phyloP scores from a whole-genome alignment of 92 coral and sea anemone species.

The Parazoanthus darwini region DNA sequence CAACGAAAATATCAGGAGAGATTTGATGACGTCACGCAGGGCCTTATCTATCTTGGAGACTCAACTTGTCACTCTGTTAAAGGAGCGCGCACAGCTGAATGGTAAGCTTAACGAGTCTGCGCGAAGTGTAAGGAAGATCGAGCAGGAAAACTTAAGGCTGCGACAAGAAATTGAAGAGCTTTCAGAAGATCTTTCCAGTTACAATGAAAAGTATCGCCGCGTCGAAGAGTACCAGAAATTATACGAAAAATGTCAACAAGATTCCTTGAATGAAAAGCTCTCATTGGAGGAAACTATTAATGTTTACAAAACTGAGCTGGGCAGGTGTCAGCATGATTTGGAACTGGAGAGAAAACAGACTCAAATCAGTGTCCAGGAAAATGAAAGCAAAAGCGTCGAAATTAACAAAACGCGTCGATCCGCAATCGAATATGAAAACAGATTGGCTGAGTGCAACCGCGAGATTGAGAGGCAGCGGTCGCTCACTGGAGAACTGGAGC shows the following conservation, averaged over 20 bases:
- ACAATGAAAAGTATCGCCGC: background rate
- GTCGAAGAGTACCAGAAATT: constrained; percentile 25
- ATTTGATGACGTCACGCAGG: constrained; percentile 33
- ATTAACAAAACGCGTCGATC: background rate
- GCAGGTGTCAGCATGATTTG: constrained; percentile 21
- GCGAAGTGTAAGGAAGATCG: constrained; percentile 1
- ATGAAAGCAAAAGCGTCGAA: constrained; percentile 10
- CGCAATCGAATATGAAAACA: background rate
- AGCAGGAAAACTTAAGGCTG: constrained; percentile 3
- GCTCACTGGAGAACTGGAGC: constrained; percentile 26
- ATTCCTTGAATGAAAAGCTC: constrained; percentile 1
- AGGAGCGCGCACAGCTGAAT: constrained; percentile 35
- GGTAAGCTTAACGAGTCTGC: constrained; percentile 29
- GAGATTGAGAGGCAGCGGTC: constrained; percentile 34
- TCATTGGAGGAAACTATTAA: constrained; percentile 7
- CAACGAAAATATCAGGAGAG: constrained; percentile 41
- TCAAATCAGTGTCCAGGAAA: constrained; percentile 10
- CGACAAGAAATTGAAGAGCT: constrained; percentile 23
- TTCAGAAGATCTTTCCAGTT: constrained; percentile 23
- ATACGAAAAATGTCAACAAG: constrained; percentile 16
- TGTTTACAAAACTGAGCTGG: constrained; percentile 17
- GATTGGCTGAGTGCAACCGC: background rate
- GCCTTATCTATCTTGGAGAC: constrained; percentile 13
- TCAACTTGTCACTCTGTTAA: constrained; percentile 40
- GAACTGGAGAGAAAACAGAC: constrained; percentile 4